Conservation (phyloP, 2,888 invertebrate genomes). For the Macaria liturata region DNA sequence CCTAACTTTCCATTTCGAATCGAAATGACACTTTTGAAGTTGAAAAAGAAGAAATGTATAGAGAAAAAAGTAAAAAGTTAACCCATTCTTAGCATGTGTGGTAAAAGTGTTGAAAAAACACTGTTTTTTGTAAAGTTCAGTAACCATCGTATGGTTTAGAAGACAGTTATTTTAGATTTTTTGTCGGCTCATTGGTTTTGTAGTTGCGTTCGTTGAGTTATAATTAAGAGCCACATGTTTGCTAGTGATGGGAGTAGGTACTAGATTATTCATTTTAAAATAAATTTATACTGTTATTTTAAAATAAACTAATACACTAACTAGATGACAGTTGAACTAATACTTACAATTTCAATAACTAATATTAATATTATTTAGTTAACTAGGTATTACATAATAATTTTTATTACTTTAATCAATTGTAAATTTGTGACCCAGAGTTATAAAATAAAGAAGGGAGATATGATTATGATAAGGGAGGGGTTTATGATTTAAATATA, state of each 20-base stretch:
- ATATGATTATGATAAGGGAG: too few relatives aligned
- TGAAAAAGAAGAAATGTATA: slow-evolving; percentile 35
- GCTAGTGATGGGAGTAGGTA: slow-evolving; percentile 44
- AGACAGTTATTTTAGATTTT: slow-evolving; percentile 74
- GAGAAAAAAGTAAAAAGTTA: slow-evolving; percentile 48
- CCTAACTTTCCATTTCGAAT: slow-evolving; percentile 77
- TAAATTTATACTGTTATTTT: too few relatives aligned
- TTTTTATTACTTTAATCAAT: too few relatives aligned
- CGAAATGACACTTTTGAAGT: slow-evolving; percentile 66
- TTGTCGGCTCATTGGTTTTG: slow-evolving; percentile 72
- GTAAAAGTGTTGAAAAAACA: slow-evolving; percentile 42
- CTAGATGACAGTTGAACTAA: too few relatives aligned
- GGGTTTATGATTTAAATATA: too few relatives aligned
- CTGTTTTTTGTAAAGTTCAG: slow-evolving; percentile 69
- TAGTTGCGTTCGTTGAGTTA: slow-evolving; percentile 68
- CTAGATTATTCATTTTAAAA: neutral
- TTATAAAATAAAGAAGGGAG: too few relatives aligned
- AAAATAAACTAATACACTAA: too few relatives aligned
- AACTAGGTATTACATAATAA: too few relatives aligned
- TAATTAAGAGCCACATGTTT: slow-evolving; percentile 79
- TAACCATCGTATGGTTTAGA: slow-evolving; percentile 75
- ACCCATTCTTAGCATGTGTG: slow-evolving; percentile 73
- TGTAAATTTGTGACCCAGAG: too few relatives aligned
- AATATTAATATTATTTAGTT: too few relatives aligned
- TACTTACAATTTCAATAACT: too few relatives aligned